These are phyloP conservation scores for Oikopleura dioica DNA, from an alignment of 23 tunicate species.

Conservation along the genomic window DNA sequence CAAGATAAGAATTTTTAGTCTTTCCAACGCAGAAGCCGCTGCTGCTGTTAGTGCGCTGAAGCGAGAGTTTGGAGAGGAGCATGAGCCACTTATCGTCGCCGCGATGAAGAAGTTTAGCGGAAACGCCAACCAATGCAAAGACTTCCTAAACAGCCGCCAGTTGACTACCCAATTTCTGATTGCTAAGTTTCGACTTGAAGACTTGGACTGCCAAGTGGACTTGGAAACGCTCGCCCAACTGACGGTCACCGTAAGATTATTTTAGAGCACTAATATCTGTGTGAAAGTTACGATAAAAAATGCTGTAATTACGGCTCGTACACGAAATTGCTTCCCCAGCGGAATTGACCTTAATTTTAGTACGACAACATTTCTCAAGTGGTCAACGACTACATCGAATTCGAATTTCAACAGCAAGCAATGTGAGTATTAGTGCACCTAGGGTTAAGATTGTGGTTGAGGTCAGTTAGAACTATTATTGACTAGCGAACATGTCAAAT, in stretches of 20 bases:
- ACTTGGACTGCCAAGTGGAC: not conserved
- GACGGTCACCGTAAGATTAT: not conserved
- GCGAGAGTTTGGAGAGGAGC: conserved; percentile 5
- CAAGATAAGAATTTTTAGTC: no score
- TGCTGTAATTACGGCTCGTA: not conserved
- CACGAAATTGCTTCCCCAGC: not conserved
- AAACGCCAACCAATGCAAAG: not conserved
- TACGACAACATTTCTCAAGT: not conserved
- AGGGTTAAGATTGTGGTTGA: no score
- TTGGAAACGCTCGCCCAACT: not conserved
- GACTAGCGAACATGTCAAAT: no score
- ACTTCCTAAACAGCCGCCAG: not conserved
- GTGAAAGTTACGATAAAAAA: not conserved
- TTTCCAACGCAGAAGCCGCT: no score
- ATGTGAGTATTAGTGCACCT: not conserved
- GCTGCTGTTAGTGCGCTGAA: no score
- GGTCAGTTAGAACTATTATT: no score
- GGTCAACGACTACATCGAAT: not conserved
- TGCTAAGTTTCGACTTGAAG: not conserved
- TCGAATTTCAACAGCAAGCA: not conserved
- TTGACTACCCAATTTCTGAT: not conserved
- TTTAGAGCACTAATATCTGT: not conserved
- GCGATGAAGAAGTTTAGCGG: not conserved
- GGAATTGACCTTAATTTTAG: not conserved
- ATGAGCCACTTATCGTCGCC: not conserved